Percentiles rank a stretch among this genome's conserved stretches.
phyloP scores from a whole-genome alignment of 2,888 invertebrate species.

The Cataglyphis cursor region DNA sequence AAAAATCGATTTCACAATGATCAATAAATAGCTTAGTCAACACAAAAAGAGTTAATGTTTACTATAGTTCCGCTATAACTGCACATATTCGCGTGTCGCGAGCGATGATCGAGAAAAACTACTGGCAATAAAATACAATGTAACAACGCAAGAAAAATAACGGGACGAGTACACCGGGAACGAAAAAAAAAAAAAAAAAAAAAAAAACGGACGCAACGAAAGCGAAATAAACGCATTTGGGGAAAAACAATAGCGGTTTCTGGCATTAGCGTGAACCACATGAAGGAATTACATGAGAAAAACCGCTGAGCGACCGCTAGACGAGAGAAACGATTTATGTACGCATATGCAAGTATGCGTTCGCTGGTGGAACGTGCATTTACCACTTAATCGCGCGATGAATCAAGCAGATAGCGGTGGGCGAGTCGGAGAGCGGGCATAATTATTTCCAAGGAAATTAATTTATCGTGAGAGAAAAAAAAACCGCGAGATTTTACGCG shows the following conservation, averaged over 20 bases:
- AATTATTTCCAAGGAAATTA: constrained; percentile 54
- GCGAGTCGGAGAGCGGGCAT: constrained; percentile 38
- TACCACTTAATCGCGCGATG: constrained; percentile 52
- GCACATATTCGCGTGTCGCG: constrained; percentile 27
- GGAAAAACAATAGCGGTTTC: constrained; percentile 42
- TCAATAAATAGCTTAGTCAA: constrained; percentile 2
- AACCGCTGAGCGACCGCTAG: constrained; percentile 38
- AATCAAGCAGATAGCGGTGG: constrained; percentile 45
- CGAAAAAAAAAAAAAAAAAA: neutral
- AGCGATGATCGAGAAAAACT: constrained; percentile 19
- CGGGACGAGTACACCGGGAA: constrained; percentile 37
- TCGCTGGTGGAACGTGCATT: constrained; percentile 21
- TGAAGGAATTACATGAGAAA: constrained; percentile 31
- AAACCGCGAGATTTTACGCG: constrained; percentile 47
- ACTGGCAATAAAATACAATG: constrained; percentile 39
- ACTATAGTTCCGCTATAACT: constrained; percentile 26
- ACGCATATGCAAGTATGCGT: neutral
- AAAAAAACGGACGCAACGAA: constrained; percentile 37
- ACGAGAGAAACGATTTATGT: constrained; percentile 38
- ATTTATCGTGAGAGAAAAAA: constrained; percentile 53
- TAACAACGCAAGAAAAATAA: constrained; percentile 54
- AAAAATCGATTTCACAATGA: neutral
- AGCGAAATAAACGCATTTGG: constrained; percentile 53
- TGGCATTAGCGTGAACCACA: constrained; percentile 31
- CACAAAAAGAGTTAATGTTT: constrained; percentile 22